Conservation (phyloP, 2,797 vertebrate genomes). For the Sylvilagus floridanus region DNA sequence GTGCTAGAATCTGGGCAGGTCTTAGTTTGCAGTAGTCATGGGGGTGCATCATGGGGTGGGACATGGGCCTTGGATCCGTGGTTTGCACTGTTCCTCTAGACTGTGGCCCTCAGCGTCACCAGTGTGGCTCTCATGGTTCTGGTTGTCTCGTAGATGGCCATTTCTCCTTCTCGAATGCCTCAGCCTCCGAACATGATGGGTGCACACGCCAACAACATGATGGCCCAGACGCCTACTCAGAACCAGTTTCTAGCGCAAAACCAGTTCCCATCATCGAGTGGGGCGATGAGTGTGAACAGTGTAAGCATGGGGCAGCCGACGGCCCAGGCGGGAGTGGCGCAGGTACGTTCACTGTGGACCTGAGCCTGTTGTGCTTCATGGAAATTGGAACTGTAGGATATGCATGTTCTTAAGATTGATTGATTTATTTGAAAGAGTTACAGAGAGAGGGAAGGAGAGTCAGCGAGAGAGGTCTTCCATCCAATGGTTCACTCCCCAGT, state of each 20-base stretch:
- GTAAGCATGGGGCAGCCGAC: conserved; percentile 93
- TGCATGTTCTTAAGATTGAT: not conserved
- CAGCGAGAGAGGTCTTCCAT: no score
- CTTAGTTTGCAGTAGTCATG: not conserved
- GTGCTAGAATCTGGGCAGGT: not conserved
- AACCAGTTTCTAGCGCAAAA: conserved; percentile 94
- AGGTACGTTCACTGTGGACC: conserved; percentile 88
- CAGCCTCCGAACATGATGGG: conserved; percentile 95
- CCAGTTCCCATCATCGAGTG: conserved; percentile 92
- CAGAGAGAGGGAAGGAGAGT: no score
- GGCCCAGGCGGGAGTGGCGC: conserved; percentile 93
- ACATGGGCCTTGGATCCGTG: not conserved
- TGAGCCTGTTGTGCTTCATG: not conserved
- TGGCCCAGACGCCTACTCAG: conserved; percentile 94
- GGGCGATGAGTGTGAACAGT: conserved; percentile 92
- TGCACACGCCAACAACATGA: conserved; percentile 93
- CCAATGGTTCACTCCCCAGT: no score
- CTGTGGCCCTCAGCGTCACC: not conserved
- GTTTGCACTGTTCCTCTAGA: not conserved
- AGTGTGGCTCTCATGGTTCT: not conserved
- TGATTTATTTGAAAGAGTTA: no score
- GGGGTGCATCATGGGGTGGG: not conserved
- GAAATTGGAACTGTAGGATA: not conserved
- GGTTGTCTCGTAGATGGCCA: conserved; percentile 92
- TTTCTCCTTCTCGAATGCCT: conserved; percentile 97